phyloP scores from a whole-genome alignment of 1,140 invertebrate species.

The Diorhabda elongata region DNA sequence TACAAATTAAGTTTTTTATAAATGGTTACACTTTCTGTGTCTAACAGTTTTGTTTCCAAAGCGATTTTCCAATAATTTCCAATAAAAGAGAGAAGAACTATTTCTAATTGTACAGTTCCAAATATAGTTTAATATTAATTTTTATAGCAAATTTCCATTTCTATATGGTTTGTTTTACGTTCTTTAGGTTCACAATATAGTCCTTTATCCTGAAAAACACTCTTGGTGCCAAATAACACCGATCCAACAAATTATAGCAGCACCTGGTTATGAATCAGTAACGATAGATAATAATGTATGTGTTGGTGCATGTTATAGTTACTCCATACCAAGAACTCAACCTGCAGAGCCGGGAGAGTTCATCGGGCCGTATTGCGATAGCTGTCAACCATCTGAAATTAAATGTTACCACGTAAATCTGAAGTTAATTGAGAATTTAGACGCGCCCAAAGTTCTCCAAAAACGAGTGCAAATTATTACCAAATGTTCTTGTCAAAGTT shows the following conservation, averaged over 20 bases:
- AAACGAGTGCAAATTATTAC: slow-evolving; percentile 63
- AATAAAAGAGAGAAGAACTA: no score
- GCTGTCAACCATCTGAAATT: slow-evolving; percentile 60
- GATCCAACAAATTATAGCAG: slow-evolving; percentile 62
- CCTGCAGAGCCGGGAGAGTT: slow-evolving; percentile 62
- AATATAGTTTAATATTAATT: no score
- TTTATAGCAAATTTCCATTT: no score
- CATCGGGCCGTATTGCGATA: slow-evolving; percentile 64
- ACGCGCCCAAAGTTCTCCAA: slow-evolving; percentile 52
- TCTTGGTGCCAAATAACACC: slow-evolving; percentile 67
- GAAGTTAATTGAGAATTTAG: slow-evolving; percentile 52
- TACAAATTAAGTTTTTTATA: no score
- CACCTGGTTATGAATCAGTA: slow-evolving; percentile 57
- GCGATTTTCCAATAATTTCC: no score
- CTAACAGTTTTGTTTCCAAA: no score
- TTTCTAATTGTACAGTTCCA: no score
- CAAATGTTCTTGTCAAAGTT: slow-evolving; percentile 61
- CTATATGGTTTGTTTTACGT: not conserved
- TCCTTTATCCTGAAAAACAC: slow-evolving; percentile 63
- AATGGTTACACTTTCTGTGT: no score
- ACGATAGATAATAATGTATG: slow-evolving; percentile 67
- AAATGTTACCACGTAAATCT: slow-evolving; percentile 62
- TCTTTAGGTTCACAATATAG: slow-evolving; percentile 63
- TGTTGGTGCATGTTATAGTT: slow-evolving; percentile 66
- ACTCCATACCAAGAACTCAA: slow-evolving; percentile 63